Conservation (phyloP, 2,888 invertebrate genomes). For the Hylaea fasciaria region DNA sequence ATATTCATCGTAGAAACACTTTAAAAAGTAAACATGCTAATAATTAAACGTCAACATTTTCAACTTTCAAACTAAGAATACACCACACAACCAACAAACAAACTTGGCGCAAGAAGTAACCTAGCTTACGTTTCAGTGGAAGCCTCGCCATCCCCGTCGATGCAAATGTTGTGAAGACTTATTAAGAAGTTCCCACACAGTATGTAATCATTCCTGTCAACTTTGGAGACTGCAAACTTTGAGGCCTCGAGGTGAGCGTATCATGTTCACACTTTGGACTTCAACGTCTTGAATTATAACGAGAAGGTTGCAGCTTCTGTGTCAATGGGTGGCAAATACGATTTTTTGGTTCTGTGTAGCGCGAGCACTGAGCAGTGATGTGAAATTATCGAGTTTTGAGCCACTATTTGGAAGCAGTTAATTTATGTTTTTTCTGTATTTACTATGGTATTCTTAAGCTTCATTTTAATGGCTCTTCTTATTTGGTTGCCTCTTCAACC, state of each 20-base stretch:
- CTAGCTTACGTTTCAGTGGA: constrained; percentile 66
- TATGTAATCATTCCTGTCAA: constrained; percentile 76
- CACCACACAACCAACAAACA: constrained; percentile 42
- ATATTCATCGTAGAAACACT: not conserved
- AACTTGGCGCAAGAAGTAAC: constrained; percentile 54
- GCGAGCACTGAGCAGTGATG: constrained; percentile 14
- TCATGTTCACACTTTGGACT: constrained; percentile 50
- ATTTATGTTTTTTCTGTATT: too few species aligned
- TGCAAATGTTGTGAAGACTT: constrained; percentile 80
- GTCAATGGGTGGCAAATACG: constrained; percentile 46
- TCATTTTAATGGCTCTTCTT: too few species aligned
- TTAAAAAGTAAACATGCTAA: constrained; percentile 9
- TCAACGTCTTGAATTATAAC: constrained; percentile 34
- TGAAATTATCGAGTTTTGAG: not conserved
- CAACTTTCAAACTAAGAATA: constrained; percentile 44
- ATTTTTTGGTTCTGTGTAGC: constrained; percentile 49
- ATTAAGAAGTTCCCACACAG: constrained; percentile 76
- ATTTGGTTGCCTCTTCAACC: too few species aligned
- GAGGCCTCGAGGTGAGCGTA: constrained; percentile 46
- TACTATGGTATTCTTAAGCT: too few species aligned
- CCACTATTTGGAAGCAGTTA: not conserved
- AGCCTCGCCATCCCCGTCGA: constrained; percentile 51
- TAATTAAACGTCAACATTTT: constrained; percentile 27
- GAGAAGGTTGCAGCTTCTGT: constrained; percentile 39
- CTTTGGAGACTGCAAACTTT: constrained; percentile 57